Evolutionary conservation across 2,113 vertebrate species (phyloP).

Genomic region (Cercocebus atys): DNA sequence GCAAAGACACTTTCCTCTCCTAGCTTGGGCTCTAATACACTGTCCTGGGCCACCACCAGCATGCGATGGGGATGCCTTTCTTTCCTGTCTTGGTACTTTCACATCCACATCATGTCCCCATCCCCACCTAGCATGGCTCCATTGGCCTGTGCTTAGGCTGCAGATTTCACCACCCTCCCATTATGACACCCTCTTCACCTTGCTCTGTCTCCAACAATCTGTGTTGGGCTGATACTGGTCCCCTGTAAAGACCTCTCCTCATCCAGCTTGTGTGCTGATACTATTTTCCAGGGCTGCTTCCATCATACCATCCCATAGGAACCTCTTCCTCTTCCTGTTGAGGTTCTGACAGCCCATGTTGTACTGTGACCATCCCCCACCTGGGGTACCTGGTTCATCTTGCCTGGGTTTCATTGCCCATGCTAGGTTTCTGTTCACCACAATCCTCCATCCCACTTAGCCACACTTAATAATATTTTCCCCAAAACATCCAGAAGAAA

Average conservation of each 20-base stretch:
- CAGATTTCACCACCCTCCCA: not conserved
- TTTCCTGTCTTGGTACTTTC: not conserved
- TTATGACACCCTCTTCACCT: too few relatives aligned
- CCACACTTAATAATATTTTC: not conserved
- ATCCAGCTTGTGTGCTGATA: not conserved
- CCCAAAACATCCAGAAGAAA: not conserved
- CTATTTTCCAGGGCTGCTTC: not conserved
- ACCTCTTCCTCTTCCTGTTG: not conserved
- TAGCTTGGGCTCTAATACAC: not conserved
- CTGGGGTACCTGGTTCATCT: too few relatives aligned
- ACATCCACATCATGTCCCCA: not conserved
- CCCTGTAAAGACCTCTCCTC: not conserved
- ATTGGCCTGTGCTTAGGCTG: not conserved
- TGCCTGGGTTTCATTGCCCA: not conserved
- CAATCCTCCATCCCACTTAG: not conserved
- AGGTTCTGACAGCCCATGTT: not conserved
- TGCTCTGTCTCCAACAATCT: not conserved
- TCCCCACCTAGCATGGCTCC: not conserved
- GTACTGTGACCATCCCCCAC: not conserved
- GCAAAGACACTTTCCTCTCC: not conserved
- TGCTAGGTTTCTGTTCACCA: not conserved
- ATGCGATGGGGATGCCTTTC: not conserved
- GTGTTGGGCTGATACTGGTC: not conserved
- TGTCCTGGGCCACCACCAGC: not conserved
- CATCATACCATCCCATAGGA: not conserved